Base-by-base conservation (phyloP, 2,888 invertebrate species). In the Cephus nigrinus region DNA sequence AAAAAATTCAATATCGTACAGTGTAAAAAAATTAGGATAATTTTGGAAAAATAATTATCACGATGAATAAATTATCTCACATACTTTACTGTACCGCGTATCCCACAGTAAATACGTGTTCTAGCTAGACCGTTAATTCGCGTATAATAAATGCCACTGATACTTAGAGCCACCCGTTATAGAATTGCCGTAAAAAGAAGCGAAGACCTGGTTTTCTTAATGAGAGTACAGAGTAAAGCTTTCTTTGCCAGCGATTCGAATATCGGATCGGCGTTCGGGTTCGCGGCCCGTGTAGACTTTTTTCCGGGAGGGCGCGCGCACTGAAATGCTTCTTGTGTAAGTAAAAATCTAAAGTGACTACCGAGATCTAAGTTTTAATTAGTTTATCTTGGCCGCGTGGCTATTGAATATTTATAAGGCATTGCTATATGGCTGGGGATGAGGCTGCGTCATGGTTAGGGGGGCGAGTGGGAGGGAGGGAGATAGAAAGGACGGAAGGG, bases 291-390 rank as follows among this genome's bases (percentile, higher is more conserved):
- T 91, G 90, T 91, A 90, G 87, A 90, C 88, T 89, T 90, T 89
- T 87, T 90, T 90, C 86, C 83, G 69, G 31, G 75, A 69, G 34
- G 79, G 74, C 83, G 82, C 84, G 86, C 87, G 85, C 85, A 88
- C 88, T 91, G 91, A 91, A 91, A 91, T 91, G 91, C 90, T 91
- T 91, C 90, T 90, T 91, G 90, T 91, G 91, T 91, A 91, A 91
- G 91, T 91, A 91, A 91, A 91, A 91, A 91, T 91, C 91, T 91
- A 91, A 91, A 91, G 91, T 91, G 91, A 91, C 91, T 91, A 91
- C 91, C 91, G 89, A 91, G 91, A 91, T 91, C 91, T 91, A 91
- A 91, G 91, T 91, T 91, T 91, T 91, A 91, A 91, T 91, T 91
- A 91, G 91, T 91, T 91, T 91, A 91, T 91, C 91, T 91, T 91